A percentile compares a stretch with the other conserved stretches of the same genome.
Evolutionary conservation across 2,888 invertebrate species (phyloP).

Genomic region (Acleris sparsana): DNA sequence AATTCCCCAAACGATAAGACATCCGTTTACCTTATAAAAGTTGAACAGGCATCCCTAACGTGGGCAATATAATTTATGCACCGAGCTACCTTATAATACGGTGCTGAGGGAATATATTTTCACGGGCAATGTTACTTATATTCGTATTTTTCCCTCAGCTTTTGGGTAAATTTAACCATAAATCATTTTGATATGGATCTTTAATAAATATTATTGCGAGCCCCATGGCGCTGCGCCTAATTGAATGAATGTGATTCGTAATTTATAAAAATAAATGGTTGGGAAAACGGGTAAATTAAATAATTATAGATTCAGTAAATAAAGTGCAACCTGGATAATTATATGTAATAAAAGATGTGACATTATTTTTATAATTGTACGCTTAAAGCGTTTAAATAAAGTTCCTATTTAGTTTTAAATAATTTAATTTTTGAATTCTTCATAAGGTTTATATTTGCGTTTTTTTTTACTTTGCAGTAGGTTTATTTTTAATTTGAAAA

Average conservation of each 20-base stretch:
- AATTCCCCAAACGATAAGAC: constrained; percentile 34
- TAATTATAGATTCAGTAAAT: too few species aligned
- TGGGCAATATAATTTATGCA: constrained; percentile 55
- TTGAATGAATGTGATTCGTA: constrained; percentile 26
- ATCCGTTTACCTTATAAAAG: constrained; percentile 32
- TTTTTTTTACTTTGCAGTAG: too few species aligned
- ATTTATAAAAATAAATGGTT: constrained; percentile 13
- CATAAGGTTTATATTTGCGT: too few species aligned
- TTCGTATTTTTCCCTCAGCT: constrained; percentile 41
- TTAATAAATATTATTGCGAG: constrained; percentile 52
- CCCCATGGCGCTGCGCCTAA: constrained; percentile 40
- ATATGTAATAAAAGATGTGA: too few species aligned
- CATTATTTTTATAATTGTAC: too few species aligned
- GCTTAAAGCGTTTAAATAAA: too few species aligned
- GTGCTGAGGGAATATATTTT: constrained; percentile 52
- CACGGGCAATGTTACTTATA: constrained; percentile 40
- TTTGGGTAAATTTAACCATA: constrained; percentile 46
- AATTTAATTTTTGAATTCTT: too few species aligned
- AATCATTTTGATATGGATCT: constrained; percentile 50
- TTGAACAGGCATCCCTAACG: constrained; percentile 38
- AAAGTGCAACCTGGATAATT: too few species aligned
- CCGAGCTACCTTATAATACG: constrained; percentile 49
- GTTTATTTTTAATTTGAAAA: too few species aligned
- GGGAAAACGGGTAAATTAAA: not conserved
- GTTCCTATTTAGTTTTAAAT: too few species aligned